Base-by-base conservation (phyloP, 2,888 invertebrate species). In the Hylaea fasciaria region DNA sequence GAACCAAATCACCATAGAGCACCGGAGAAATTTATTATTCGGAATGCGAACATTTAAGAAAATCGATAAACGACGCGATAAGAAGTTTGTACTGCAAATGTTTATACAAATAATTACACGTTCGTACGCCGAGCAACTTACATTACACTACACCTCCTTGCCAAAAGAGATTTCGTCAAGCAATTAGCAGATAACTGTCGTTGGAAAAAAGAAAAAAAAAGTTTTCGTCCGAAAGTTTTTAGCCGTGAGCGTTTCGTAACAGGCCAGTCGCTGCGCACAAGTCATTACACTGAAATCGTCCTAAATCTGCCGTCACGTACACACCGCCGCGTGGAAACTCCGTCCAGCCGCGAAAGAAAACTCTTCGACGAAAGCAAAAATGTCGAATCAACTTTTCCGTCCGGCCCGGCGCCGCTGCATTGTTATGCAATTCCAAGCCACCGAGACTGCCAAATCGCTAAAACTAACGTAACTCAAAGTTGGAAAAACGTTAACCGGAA, bases 391-490 rank as follows among this genome's bases (percentile, higher is more conserved):
- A 84, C 82, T 85, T 91, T 90, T 89, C 88, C 86, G 77, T 77
- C 80, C 82, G 76, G 80, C 74, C 81, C 84, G 83, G 83, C 84
- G 85, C 83, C 83, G 78, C 78, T 89, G 88, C 88, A 88, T 83
- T 85, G 86, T 91, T 90, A 90, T 89, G 90, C 90, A 90, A 91
- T 86, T 84, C 80, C 80, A 79, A 78, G 80, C 76, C 76, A 67
- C 70, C 72, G 74, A 73, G 74, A 76, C 80, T 80, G 83, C 82
- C 86, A 82, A 85, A 85, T 78, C 77, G 75, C 76, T 76, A 80
- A 77, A 77, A 64, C 58, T 76, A 77, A 80, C 76, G 76, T 69
- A n/a, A n/a, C 78, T 83, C 80, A 57, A 77, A 80, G 71, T 78
- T 75, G 72, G 81, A 81, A 85, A 85, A 81, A 78, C 73, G 76